Percentiles rank a stretch among this genome's conserved stretches.
phyloP scores from a whole-genome alignment of 2,888 invertebrate genomes.

The Himalopsyche tibetana region DNA sequence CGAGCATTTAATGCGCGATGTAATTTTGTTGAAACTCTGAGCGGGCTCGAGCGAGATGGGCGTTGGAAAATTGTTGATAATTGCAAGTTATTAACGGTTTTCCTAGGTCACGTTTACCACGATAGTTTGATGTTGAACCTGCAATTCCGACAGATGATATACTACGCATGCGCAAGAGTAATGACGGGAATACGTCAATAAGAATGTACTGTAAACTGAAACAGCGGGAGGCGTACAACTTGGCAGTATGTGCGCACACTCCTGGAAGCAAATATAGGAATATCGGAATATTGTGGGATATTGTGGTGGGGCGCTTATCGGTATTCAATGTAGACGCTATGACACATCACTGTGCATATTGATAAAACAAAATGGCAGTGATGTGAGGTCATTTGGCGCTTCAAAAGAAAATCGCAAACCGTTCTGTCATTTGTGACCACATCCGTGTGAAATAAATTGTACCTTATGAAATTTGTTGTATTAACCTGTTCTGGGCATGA shows the following conservation, averaged over 20 bases:
- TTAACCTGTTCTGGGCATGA: too few species aligned
- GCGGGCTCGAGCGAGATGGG: background rate
- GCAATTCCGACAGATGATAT: background rate
- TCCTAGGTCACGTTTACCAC: slow-evolving; percentile 8
- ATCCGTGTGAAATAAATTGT: too few species aligned
- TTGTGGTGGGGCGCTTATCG: slow-evolving; percentile 15
- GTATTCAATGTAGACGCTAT: background rate
- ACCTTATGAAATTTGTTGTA: too few species aligned
- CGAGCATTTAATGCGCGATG: background rate
- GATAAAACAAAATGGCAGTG: too few species aligned
- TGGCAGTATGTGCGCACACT: background rate
- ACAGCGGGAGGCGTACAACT: background rate
- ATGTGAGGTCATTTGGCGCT: too few species aligned
- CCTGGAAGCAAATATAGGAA: slow-evolving; percentile 13
- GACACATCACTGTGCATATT: background rate
- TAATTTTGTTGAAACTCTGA: background rate
- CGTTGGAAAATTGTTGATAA: background rate
- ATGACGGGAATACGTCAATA: slow-evolving; percentile 11
- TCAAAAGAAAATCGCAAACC: too few species aligned
- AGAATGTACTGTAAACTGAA: background rate
- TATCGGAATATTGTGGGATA: slow-evolving; percentile 22
- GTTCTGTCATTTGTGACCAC: too few species aligned
- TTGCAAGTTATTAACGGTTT: slow-evolving; percentile 10
- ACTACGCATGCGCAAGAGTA: background rate
- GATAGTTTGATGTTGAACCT: slow-evolving; percentile 20